phyloP scores from a whole-genome alignment of 2,888 invertebrate genomes.

The Tromatobia lineatoria region DNA sequence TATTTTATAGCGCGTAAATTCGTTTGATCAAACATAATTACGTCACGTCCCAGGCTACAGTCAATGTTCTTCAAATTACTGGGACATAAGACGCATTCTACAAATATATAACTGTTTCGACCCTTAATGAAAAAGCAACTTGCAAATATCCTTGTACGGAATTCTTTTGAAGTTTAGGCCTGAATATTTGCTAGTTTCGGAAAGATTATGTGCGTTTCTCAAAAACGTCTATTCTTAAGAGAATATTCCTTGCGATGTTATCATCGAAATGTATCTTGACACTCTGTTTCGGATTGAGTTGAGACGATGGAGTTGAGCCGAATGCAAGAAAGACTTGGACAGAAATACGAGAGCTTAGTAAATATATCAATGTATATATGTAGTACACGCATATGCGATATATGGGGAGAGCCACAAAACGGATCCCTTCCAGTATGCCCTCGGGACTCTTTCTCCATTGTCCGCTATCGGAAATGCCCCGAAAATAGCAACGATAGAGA shows the following conservation, averaged over 20 bases:
- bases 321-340: neutral
- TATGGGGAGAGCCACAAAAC: slow-evolving; percentile 23
- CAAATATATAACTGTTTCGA: no score
- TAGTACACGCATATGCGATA: neutral
- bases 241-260: neutral
- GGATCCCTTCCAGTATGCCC: slow-evolving; percentile 44
- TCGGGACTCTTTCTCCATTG: slow-evolving; percentile 46
- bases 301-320: neutral
- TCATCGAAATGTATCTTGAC: neutral
- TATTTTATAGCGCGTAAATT: neutral
- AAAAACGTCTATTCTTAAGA: neutral
- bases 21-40: neutral
- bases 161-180: neutral
- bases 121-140: no score
- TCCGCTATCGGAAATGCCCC: slow-evolving; percentile 27
- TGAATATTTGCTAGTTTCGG: neutral
- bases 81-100: no score
- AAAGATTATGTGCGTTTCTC: neutral
- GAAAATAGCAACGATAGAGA: slow-evolving; percentile 37
- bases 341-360: neutral
- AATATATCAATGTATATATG: neutral
- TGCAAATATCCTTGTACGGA: neutral
- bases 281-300: neutral
- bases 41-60: neutral
- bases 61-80: no score